These are phyloP conservation scores for Dilophus febrilis DNA, from an alignment of 2,888 invertebrate species.

Conservation along the genomic window DNA sequence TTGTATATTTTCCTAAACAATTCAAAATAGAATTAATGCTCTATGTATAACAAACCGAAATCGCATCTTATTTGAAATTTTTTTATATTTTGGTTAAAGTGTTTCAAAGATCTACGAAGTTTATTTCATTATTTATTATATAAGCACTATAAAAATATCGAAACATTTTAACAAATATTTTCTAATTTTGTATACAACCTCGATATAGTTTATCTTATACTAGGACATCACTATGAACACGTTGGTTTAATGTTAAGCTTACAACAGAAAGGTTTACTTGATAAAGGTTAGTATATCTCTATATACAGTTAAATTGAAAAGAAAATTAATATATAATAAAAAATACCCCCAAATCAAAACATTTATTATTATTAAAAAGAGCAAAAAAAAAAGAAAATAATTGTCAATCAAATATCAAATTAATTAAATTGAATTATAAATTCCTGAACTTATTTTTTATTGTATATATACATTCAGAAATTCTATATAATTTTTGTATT, in stretches of 20 bases:
- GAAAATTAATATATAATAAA: slow-evolving; percentile 10
- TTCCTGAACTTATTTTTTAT: too few species aligned
- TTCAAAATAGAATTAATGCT: too few species aligned
- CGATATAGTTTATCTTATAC: slow-evolving; percentile 75
- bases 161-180: too few species aligned
- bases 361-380: too few species aligned
- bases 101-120: too few species aligned
- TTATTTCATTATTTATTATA: too few species aligned
- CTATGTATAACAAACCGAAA: neutral
- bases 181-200: slow-evolving; percentile 13
- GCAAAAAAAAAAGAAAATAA: too few species aligned
- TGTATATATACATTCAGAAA: too few species aligned
- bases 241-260: slow-evolving; percentile 78
- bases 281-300: slow-evolving; percentile 38
- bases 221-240: slow-evolving; percentile 82
- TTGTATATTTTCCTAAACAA: too few species aligned
- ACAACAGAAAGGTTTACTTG: slow-evolving; percentile 62
- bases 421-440: neutral
- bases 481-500: too few species aligned
- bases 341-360: too few species aligned
- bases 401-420: neutral
- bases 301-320: slow-evolving; percentile 14
- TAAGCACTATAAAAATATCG: too few species aligned
- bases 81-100: neutral
- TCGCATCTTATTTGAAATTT: neutral